Evolutionary conservation across 2,888 invertebrate species (phyloP).

Genomic region (Nemurella pictetii): DNA sequence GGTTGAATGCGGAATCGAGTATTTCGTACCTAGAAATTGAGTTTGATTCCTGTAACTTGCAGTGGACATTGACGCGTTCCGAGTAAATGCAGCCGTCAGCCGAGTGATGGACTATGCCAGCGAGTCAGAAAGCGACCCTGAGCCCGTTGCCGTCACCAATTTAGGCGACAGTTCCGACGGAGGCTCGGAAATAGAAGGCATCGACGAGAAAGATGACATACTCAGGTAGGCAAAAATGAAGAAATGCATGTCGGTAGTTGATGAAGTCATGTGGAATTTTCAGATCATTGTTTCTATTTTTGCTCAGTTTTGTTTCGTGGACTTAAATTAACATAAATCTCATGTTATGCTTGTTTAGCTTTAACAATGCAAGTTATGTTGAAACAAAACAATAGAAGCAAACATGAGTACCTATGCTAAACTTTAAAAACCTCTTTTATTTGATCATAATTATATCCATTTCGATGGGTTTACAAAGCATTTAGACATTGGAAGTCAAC

Average conservation of each 20-base stretch:
- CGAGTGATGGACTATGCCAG: constrained; percentile 70
- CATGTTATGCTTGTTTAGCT: too few species aligned
- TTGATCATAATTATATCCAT: background rate
- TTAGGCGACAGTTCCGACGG: constrained; percentile 2
- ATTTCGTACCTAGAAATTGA: too few species aligned
- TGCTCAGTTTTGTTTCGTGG: too few species aligned
- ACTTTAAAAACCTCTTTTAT: background rate
- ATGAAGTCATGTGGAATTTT: too few species aligned
- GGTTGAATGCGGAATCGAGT: too few species aligned
- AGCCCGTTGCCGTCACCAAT: constrained; percentile 58
- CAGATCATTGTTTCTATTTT: too few species aligned
- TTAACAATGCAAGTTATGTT: too few species aligned
- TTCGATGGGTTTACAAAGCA: background rate
- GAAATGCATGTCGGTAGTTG: background rate
- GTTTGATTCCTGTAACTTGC: too few species aligned
- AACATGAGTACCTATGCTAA: background rate
- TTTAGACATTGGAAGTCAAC: background rate
- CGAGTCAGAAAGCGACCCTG: constrained; percentile 74
- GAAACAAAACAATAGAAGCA: too few species aligned
- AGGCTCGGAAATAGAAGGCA: constrained; percentile 15
- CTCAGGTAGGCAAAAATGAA: background rate
- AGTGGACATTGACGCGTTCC: constrained; percentile 60
- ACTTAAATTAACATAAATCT: too few species aligned
- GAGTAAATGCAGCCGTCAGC: constrained; percentile 58
- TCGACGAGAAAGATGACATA: constrained; percentile 9